Base-by-base conservation (phyloP, 2,113 vertebrate species). In the Spizaetus ornatus region DNA sequence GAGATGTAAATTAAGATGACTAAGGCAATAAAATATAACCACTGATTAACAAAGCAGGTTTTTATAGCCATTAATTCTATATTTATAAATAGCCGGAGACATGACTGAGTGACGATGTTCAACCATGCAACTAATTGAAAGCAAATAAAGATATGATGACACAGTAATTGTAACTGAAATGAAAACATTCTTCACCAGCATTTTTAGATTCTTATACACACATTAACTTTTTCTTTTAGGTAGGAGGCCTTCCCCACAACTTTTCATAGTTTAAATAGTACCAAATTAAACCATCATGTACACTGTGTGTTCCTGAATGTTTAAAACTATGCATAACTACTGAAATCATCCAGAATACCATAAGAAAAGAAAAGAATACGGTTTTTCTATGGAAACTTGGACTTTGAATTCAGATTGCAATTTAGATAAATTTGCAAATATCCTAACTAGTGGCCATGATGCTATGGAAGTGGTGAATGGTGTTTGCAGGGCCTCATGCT, bases 41-140 rank as follows among this genome's bases (percentile, higher is more conserved):
- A 89, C 67, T 95, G 73, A 70, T 95, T 91, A 94, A 91, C 83
- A 96, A 95, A 93, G 18, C 32, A 80, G 56, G 58, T 73, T 70
- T 82, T 94, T 76, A 87, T 89, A 82, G 50, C n/a, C 66, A 70
- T 91, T 93, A 93, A 65, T 82, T 92, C 72, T 93, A 71, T 92
- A 91, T 92, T 76, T 94, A 62, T 80, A 85, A 79, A 84, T 71
- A 79, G 59, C 27, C 2, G 11, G 47, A 85, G 88, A 81, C 86
- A 93, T 69, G 86, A 82, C 56, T 87, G 69, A 91, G 61, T 86
- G 74, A 76, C 2, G 0, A 4, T 66, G 89, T 69, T 95, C 86
- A 97, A 50, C 94, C 83, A 82, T 95, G 95, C 89, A 91, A 76
- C 58, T 94, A 97, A 97, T 93, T 94, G 91, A 97, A 96, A 96